These are phyloP conservation scores for Hylaeus anthracinus DNA, from an alignment of 1,140 invertebrate species.

Conservation along the genomic window DNA sequence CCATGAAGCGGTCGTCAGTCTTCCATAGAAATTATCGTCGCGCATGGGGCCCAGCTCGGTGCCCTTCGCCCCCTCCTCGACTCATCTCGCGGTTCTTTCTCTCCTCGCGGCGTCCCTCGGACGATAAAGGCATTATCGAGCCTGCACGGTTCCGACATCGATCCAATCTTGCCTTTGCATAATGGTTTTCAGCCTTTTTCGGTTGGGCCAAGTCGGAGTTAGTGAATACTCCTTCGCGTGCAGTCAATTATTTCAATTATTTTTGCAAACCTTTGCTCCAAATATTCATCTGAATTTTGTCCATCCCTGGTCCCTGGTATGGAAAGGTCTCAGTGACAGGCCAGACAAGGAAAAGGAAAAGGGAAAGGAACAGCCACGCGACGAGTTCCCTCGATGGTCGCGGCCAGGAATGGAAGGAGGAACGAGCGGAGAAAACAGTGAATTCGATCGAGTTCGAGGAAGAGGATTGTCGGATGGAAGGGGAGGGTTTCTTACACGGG, in stretches of 20 bases:
- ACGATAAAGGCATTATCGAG: constrained; percentile 13
- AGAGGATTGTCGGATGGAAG: constrained; percentile 6
- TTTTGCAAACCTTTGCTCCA: too few species aligned
- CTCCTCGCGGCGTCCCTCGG: background rate
- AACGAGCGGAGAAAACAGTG: background rate
- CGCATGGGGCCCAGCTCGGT: constrained; percentile 17
- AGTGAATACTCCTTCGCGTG: too few species aligned
- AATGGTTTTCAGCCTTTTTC: too few species aligned
- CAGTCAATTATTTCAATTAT: too few species aligned
- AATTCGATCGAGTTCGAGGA: constrained; percentile 24
- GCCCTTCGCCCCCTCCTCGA: constrained; percentile 14
- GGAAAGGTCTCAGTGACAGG: background rate
- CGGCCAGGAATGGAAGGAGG: background rate
- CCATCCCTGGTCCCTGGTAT: too few species aligned
- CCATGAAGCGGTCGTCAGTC: constrained; percentile 55
- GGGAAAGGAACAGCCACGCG: constrained; percentile 15
- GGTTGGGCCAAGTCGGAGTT: background rate
- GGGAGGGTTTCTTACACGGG: constrained; percentile 4
- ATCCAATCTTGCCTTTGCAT: background rate
- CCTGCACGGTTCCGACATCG: background rate
- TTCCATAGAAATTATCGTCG: constrained; percentile 61
- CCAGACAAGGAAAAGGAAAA: constrained; percentile 1
- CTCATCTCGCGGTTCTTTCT: background rate
- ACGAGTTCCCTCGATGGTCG: constrained; percentile 8
- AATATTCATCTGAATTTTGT: too few species aligned